phyloP scores from a whole-genome alignment of 2,797 vertebrate species.

The Parambassis ranga region DNA sequence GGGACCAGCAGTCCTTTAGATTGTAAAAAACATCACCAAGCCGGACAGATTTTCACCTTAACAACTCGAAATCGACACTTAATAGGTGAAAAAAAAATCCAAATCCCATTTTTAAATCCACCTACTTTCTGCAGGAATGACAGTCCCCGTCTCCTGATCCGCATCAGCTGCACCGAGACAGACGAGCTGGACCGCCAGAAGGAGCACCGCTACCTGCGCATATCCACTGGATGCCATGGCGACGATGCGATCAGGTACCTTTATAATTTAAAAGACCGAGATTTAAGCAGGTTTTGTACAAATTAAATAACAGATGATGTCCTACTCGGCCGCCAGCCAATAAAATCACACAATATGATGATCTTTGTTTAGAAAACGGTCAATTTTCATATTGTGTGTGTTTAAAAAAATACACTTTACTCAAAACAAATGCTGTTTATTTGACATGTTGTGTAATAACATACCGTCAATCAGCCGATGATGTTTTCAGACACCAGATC shows the following conservation, averaged over 20 bases:
- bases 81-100: neutral
- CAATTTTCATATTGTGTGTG: neutral
- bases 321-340: neutral
- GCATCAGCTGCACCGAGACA: constrained; percentile 65
- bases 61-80: neutral
- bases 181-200: constrained; percentile 74
- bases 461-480: constrained; percentile 57
- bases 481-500: constrained; percentile 29
- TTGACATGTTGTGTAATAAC: neutral
- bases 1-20: neutral
- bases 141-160: constrained; percentile 83
- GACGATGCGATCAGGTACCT: constrained; percentile 18
- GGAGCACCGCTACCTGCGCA: constrained; percentile 67
- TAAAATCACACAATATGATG: neutral
- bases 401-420: neutral
- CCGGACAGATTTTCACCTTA: neutral
- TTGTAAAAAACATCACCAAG: neutral
- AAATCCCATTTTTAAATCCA: constrained; percentile 3
- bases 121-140: constrained; percentile 91
- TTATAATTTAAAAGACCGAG: neutral
- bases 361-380: constrained; percentile 9
- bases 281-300: neutral
- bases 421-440: neutral
- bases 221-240: constrained; percentile 67
- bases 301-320: neutral